These are phyloP conservation scores for Malurus cyaneus DNA, from an alignment of 2,113 vertebrate genomes.

Conservation along the genomic window DNA sequence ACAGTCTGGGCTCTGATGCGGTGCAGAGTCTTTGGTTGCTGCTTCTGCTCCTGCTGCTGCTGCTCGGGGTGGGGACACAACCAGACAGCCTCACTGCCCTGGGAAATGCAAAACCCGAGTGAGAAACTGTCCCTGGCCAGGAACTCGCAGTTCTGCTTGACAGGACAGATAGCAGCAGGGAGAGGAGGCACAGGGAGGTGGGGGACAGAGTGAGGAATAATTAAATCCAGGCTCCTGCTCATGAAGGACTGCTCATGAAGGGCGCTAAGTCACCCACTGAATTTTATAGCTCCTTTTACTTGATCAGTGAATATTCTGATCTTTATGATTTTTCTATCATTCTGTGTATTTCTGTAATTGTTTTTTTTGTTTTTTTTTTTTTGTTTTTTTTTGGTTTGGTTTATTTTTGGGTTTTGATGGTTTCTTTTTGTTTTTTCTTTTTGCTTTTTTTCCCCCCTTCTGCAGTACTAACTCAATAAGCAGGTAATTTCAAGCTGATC, in stretches of 20 bases:
- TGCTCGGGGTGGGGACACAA: background rate
- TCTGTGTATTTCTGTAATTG: background rate
- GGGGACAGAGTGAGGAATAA: background rate
- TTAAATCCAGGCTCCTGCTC: background rate
- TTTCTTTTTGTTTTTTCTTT: background rate
- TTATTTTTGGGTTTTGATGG: background rate
- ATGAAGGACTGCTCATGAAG: background rate
- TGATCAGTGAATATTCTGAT: background rate
- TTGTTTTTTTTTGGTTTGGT: background rate
- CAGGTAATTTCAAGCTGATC: background rate
- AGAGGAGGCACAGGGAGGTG: background rate
- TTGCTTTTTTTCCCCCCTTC: accelerated
- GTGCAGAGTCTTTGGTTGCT: background rate
- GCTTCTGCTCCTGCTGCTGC: background rate
- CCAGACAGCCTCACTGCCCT: background rate
- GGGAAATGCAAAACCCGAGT: background rate
- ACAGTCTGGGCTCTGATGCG: background rate
- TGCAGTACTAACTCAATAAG: background rate
- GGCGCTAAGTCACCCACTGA: background rate
- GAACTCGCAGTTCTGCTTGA: background rate
- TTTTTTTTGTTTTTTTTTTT: accelerated
- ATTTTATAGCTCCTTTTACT: background rate
- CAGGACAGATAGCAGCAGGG: background rate
- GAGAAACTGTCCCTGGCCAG: background rate
- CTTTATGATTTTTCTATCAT: background rate